Base-by-base conservation (phyloP, 2,797 vertebrate species). In the Allobates femoralis region DNA sequence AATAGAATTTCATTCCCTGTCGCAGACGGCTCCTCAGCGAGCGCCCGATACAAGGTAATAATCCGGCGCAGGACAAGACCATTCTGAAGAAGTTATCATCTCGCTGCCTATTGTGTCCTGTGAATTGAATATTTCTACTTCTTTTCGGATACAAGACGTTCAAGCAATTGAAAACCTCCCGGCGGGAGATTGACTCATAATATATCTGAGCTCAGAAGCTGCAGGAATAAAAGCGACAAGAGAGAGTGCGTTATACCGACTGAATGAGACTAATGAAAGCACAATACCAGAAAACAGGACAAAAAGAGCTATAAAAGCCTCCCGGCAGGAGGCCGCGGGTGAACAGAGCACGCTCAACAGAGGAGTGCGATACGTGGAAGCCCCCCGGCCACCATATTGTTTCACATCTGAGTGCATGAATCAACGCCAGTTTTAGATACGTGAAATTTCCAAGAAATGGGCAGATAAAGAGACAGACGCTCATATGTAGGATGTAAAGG, bases 121-220 rank as follows among this genome's bases (percentile, higher is more conserved):
- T 8, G 2, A 53, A 81, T 69, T n/a, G 46, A 69, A 69, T 41
- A 15, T 69, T 34, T 34, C 23, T 16, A 8, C 8, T 32, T 7
- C 5, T 10, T n/a, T 69, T 23, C 28, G 10, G 18, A 69, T 19
- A 30, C 15, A 34, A 69, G 28, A 34, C 18, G 4, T 53, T 67
- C 46, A 53, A 46, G 41, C 5, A 19, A 55, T 34, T 69, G 64
- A 81, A 81, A 53, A 78, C 26, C 19, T 53, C 79, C 55, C 79
- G 3, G 18, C 41, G 5, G 64, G 41, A 64, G 28, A 34, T 67
- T 69, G 15, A 53, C 34, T n/a, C 5, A 74, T 46, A 81, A 67
- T 74, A 34, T 21, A 81, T 67, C 79, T 51, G 41, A 34, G 79
- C 46, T 23, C 26, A 16, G 26, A 21, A 69, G 23, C 46, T 67